Evolutionary conservation across 2,888 invertebrate species (phyloP).

Genomic region (Macroteleia sp.): DNA sequence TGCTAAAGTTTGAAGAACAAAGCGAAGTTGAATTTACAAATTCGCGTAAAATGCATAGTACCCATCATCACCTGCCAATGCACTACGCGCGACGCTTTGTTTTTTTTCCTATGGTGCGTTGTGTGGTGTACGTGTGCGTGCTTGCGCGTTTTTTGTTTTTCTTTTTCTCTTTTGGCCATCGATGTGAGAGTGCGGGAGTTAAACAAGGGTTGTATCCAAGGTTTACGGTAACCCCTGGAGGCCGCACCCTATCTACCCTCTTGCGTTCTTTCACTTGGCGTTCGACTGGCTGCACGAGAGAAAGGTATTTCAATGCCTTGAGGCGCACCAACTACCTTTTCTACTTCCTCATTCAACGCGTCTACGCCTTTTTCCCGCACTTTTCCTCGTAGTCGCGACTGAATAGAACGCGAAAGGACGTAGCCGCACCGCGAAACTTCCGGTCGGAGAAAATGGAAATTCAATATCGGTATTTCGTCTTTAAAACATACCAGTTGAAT

Average conservation of each 20-base stretch:
- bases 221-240: constrained; percentile 51
- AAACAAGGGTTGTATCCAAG: constrained; percentile 50
- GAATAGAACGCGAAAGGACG: constrained; percentile 66
- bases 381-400: constrained; percentile 51
- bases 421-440: constrained; percentile 42
- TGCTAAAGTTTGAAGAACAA: constrained; percentile 27
- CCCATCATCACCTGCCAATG: constrained; percentile 25
- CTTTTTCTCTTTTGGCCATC: not conserved
- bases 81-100: constrained; percentile 18
- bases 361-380: constrained; percentile 67
- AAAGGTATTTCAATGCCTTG: constrained; percentile 73
- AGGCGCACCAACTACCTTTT: constrained; percentile 66
- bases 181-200: constrained; percentile 37
- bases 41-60: constrained; percentile 38
- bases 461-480: constrained; percentile 70
- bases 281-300: constrained; percentile 59
- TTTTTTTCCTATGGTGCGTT: constrained; percentile 9
- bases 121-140: not conserved
- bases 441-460: constrained; percentile 67
- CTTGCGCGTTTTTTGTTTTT: constrained; percentile 20
- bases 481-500: constrained; percentile 57
- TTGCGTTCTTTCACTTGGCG: constrained; percentile 61
- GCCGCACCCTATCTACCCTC: constrained; percentile 60
- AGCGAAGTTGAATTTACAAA: constrained; percentile 45
- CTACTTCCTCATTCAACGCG: constrained; percentile 64